Conservation (phyloP, 2,888 invertebrate species). For the Diplolepis rosae region DNA sequence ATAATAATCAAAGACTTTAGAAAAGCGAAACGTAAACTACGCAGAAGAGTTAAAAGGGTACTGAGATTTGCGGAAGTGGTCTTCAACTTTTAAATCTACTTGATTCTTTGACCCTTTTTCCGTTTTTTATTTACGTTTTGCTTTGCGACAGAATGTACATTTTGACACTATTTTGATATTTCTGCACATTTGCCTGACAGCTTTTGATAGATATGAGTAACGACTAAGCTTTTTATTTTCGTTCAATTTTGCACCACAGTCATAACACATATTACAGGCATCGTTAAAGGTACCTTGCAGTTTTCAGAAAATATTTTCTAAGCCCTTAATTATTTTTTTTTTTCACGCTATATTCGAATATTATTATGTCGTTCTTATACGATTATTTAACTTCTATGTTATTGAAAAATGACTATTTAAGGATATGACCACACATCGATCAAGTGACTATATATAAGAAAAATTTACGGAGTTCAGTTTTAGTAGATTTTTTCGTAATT, state of each 20-base stretch:
- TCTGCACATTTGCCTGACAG: slow-evolving; percentile 5
- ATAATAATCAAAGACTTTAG: neutral
- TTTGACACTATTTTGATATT: neutral
- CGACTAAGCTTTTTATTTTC: neutral
- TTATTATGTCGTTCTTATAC: too few relatives aligned
- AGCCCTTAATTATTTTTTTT: too few relatives aligned
- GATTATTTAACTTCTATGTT: too few relatives aligned
- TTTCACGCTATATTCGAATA: too few relatives aligned
- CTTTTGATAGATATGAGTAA: neutral
- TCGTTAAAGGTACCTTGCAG: too few relatives aligned
- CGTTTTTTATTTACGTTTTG: neutral
- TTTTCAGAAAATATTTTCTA: neutral
- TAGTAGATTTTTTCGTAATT: too few relatives aligned
- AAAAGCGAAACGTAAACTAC: neutral
- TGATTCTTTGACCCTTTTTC: neutral
- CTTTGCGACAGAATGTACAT: neutral
- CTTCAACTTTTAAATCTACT: neutral
- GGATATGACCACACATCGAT: too few relatives aligned
- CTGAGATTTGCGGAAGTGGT: neutral
- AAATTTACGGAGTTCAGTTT: too few relatives aligned
- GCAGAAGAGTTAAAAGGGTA: slow-evolving; percentile 1
- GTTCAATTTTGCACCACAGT: neutral
- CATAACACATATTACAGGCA: neutral
- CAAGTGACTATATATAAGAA: too few relatives aligned
- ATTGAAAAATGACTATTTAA: too few relatives aligned